These are phyloP conservation scores for Calidris pygmaea DNA, from an alignment of 2,113 vertebrate species.

Conservation along the genomic window DNA sequence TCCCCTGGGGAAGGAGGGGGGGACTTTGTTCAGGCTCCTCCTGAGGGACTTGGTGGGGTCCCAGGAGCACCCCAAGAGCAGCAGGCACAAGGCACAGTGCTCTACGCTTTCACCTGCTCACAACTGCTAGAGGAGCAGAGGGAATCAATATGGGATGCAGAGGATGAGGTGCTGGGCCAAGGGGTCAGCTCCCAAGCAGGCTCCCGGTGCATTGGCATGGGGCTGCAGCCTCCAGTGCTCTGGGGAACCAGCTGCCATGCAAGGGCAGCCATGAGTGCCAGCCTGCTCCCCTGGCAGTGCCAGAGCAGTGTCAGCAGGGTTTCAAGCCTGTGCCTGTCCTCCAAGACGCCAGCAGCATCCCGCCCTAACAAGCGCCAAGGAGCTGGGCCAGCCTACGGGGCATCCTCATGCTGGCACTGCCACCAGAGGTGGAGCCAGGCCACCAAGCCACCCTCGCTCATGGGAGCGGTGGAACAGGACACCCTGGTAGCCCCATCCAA, in stretches of 20 bases:
- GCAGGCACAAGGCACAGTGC: not conserved
- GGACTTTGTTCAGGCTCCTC: not conserved
- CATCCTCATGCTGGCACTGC: not conserved
- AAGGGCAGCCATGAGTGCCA: not conserved
- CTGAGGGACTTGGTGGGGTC: not conserved
- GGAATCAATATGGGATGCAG: accelerated
- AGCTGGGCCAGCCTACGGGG: not conserved
- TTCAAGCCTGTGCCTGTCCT: not conserved
- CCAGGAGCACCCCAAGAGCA: accelerated
- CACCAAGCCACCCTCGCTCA: accelerated
- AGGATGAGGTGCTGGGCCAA: not conserved
- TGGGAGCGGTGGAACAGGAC: not conserved
- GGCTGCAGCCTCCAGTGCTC: not conserved
- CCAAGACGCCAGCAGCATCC: not conserved
- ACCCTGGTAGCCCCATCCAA: not conserved
- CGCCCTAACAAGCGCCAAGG: not conserved
- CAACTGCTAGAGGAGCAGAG: not conserved
- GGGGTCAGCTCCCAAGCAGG: not conserved
- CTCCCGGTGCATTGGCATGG: accelerated
- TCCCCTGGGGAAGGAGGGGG: accelerated
- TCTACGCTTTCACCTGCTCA: not conserved
- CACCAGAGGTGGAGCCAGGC: not conserved
- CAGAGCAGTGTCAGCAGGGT: not conserved
- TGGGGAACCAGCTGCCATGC: not conserved
- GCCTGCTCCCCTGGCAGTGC: not conserved